phyloP scores from a whole-genome alignment of 1,140 invertebrate genomes.

The Liolophura sinensis region DNA sequence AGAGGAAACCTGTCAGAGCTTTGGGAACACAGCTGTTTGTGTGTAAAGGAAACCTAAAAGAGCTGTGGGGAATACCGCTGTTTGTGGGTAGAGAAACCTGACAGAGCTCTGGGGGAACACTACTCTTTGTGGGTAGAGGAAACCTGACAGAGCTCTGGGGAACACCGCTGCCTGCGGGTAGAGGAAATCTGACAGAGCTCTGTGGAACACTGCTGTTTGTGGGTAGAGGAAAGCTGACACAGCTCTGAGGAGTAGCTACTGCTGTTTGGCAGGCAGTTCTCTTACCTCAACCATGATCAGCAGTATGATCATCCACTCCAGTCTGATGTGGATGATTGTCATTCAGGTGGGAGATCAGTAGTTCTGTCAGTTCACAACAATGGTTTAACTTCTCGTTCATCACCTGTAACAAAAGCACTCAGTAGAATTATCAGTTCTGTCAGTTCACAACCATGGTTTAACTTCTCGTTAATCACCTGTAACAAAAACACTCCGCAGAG shows the following conservation, averaged over 20 bases:
- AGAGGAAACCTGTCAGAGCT: conserved; percentile 10
- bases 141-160: background rate
- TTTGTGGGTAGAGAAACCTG: conserved; percentile 14
- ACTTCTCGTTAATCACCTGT: conserved; percentile 91
- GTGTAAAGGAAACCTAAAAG: conserved; percentile 10
- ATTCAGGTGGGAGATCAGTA: conserved; percentile 83
- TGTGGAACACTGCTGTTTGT: background rate
- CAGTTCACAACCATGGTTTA: conserved; percentile 89
- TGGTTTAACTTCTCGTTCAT: conserved; percentile 95
- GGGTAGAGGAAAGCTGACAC: background rate
- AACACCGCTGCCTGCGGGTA: background rate
- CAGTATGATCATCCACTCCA: conserved; percentile 96
- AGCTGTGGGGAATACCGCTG: conserved; percentile 19
- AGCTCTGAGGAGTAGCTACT: background rate
- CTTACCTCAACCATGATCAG: conserved; percentile 93
- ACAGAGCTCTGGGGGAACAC: background rate
- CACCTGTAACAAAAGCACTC: conserved; percentile 66
- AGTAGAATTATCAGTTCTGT: conserved; percentile 74
- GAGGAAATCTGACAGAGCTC: background rate
- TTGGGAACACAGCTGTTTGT: background rate
- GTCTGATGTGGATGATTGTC: conserved; percentile 83
- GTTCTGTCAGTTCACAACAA: conserved; percentile 86
- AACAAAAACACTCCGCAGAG: conserved; percentile 30
- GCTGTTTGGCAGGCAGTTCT: too few relatives aligned
- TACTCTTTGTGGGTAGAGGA: background rate